Base-by-base conservation (phyloP, 2,888 invertebrate genomes). In the Chrysolina haemoptera region DNA sequence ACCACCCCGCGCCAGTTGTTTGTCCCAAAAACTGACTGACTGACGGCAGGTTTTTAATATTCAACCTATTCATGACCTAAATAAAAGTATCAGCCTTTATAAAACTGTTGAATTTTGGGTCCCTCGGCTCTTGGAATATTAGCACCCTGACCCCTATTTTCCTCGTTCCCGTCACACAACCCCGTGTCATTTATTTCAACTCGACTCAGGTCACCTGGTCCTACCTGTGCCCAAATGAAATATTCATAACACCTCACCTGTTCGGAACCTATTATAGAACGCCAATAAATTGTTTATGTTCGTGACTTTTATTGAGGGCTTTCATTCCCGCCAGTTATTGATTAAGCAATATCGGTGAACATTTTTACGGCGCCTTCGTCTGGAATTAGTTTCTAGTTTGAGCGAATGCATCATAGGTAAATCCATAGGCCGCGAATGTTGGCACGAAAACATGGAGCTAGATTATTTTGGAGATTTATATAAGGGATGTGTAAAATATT, bases 301-400 rank as follows among this genome's bases (percentile, higher is more conserved):
- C 59, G 59, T 59, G 59, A 59, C 59, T 59, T 59, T 59, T 35
- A 59, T 27, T 59, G 59, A 59, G 27, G 27, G n/a, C 27, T n/a
- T 59, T 27, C n/a, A 59, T 59, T 16, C 59, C 27, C 8, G 10
- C 27, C 14, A 16, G 22, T 59, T 59, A 59, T 59, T 35, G 59
- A 59, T 59, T 59, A n/a, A 59, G 35, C 27, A 22, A 59, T 59
- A n/a, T 59, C 9, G 59, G 10, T 59, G n/a, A 9, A 35, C 35
- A 35, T 35, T 27, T 59, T 27, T 16, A 14, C 27, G 5, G 8
- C n/a, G 27, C 27, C 59, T 27, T 35, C 27, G 59, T 59, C 59
- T 59, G 59, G 27, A 59, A 59, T 9, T 27, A 22, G n/a, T 14
- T 59, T 59, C 27, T 53, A 4, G 22, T 12, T 14, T 8, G 27